A percentile compares a stretch with the other conserved stretches of the same genome.
phyloP scores from a whole-genome alignment of 2,797 vertebrate genomes.

The Acanthopagrus latus region DNA sequence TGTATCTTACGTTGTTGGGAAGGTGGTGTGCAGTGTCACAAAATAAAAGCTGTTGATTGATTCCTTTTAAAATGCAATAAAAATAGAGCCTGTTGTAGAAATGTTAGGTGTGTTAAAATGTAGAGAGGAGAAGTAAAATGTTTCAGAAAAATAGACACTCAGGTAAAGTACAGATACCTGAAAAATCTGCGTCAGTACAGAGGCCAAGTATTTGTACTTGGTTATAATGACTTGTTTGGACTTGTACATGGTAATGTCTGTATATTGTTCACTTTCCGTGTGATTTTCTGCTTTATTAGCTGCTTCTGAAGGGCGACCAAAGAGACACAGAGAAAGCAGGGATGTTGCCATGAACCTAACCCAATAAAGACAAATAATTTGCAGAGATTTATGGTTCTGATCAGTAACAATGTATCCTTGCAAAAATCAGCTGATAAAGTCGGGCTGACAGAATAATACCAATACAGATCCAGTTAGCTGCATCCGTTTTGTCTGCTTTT shows the following conservation, averaged over 20 bases:
- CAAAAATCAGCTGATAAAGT: slow-evolving; percentile 20
- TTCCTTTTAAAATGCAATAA: too few relatives aligned
- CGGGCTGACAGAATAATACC: slow-evolving; percentile 38
- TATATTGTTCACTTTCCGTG: slow-evolving; percentile 14
- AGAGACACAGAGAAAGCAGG: not conserved
- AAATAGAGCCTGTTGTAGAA: too few relatives aligned
- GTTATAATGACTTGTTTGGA: slow-evolving; percentile 13
- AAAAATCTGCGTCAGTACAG: too few relatives aligned
- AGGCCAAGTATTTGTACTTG: not conserved
- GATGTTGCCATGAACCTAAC: slow-evolving; percentile 47
- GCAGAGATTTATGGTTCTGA: slow-evolving; percentile 59
- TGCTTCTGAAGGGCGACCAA: slow-evolving; percentile 7
- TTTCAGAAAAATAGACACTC: too few relatives aligned
- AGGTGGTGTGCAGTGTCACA: too few relatives aligned
- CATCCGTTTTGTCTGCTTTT: slow-evolving; percentile 31
- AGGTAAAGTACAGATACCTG: too few relatives aligned
- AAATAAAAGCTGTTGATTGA: too few relatives aligned
- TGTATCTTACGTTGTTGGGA: too few relatives aligned
- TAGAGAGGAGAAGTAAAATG: too few relatives aligned
- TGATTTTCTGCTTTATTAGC: slow-evolving; percentile 39
- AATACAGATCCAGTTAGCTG: slow-evolving; percentile 26
- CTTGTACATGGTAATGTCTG: not conserved
- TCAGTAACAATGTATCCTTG: slow-evolving; percentile 33
- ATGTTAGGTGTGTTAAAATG: too few relatives aligned
- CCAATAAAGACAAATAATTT: slow-evolving; percentile 57